These are phyloP conservation scores for Pteronotus mesoamericanus DNA, from an alignment of 2,797 vertebrate genomes.

Conservation along the genomic window DNA sequence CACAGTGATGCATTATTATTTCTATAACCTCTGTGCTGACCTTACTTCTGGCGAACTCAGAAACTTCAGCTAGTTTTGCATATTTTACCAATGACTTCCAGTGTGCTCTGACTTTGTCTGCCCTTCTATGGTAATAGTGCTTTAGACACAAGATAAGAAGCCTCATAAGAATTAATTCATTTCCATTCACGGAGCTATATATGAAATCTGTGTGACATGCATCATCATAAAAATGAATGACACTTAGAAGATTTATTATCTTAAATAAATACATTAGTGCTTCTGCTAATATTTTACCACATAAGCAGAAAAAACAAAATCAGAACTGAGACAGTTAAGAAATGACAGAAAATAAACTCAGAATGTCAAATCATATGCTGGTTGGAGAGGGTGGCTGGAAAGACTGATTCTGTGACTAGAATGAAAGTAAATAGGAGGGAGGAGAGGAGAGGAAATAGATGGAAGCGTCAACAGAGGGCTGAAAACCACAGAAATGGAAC, in stretches of 20 bases:
- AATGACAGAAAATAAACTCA: neutral
- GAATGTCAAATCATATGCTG: neutral
- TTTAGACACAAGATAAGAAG: neutral
- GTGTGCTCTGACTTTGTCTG: neutral
- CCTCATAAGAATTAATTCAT: neutral
- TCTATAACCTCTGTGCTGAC: conserved; percentile 21
- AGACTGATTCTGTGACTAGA: neutral
- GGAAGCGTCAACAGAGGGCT: neutral
- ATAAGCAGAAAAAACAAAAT: neutral
- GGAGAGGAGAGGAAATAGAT: neutral
- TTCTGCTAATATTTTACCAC: conserved; percentile 9
- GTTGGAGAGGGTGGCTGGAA: neutral
- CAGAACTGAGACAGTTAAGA: conserved; percentile 8
- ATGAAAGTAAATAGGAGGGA: neutral
- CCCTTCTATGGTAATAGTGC: neutral
- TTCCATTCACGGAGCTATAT: neutral
- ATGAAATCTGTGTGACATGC: neutral
- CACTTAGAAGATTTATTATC: neutral
- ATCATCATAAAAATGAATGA: neutral
- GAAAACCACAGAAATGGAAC: neutral
- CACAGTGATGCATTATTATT: conserved; percentile 44
- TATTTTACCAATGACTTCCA: neutral
- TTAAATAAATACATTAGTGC: neutral
- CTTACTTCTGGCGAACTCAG: neutral
- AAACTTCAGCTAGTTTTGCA: conserved; percentile 44